A percentile compares a stretch with the other conserved stretches of the same genome.
Evolutionary conservation across 1,140 invertebrate genomes (phyloP).

Genomic region (Apolygus lucorum): DNA sequence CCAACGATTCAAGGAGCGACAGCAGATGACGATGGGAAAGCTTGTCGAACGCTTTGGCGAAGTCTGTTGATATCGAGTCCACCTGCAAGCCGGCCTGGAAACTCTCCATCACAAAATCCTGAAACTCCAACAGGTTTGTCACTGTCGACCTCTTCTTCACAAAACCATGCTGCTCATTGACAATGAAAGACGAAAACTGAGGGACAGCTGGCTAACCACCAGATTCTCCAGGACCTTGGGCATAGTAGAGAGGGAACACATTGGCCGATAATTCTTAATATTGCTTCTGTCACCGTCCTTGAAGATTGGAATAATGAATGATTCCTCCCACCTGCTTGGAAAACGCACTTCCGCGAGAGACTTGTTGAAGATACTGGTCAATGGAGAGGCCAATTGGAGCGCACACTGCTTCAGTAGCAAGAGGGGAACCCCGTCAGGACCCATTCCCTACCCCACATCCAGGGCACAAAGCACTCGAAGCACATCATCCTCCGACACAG

Average conservation of each 20-base stretch:
- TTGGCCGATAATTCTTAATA: too few species aligned
- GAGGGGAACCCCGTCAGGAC: background rate
- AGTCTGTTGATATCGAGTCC: too few species aligned
- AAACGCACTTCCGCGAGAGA: background rate
- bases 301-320: background rate
- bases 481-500: background rate
- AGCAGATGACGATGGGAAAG: too few species aligned
- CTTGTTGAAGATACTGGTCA: background rate
- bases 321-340: background rate
- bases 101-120: too few species aligned
- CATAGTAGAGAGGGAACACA: too few species aligned
- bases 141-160: background rate
- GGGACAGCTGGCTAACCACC: background rate
- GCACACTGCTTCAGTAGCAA: background rate
- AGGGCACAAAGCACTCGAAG: background rate
- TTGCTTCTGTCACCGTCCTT: background rate
- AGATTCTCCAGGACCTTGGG: background rate
- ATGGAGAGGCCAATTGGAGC: background rate
- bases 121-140: too few species aligned
- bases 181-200: background rate
- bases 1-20: too few species aligned
- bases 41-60: too few species aligned
- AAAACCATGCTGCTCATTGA: background rate
- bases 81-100: too few species aligned
- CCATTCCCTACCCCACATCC: background rate